Percentiles rank a stretch among this genome's conserved stretches.
phyloP scores from a whole-genome alignment of 2,888 invertebrate genomes.

The Tinea pellionella region DNA sequence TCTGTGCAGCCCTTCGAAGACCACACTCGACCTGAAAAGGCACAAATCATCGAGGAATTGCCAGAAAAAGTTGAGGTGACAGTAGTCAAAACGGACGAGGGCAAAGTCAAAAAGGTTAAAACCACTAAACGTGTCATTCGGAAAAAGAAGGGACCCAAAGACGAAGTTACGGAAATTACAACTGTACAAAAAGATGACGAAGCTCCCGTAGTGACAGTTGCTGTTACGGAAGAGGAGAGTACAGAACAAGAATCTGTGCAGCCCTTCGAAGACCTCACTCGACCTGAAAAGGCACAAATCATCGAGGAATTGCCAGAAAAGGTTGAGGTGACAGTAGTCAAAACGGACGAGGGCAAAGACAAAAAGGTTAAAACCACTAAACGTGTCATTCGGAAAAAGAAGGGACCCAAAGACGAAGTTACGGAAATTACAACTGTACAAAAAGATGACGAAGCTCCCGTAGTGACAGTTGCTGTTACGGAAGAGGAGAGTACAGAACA shows the following conservation, averaged over 20 bases:
- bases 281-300: background rate
- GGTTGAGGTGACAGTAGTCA: slow-evolving; percentile 22
- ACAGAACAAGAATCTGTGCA: slow-evolving; percentile 1
- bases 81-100: slow-evolving; percentile 26
- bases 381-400: slow-evolving; percentile 26
- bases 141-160: slow-evolving; percentile 29
- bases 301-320: slow-evolving; percentile 16
- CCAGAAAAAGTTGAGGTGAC: slow-evolving; percentile 38
- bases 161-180: slow-evolving; percentile 37
- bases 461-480: slow-evolving; percentile 25
- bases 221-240: slow-evolving; percentile 18
- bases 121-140: slow-evolving; percentile 29
- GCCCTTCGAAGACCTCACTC: slow-evolving; percentile 17
- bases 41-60: slow-evolving; percentile 25
- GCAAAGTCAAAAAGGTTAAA: slow-evolving; percentile 15
- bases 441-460: slow-evolving; percentile 39
- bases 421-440: slow-evolving; percentile 26
- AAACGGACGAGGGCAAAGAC: slow-evolving; percentile 22
- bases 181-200: slow-evolving; percentile 30
- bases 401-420: slow-evolving; percentile 20
- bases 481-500: slow-evolving; percentile 18
- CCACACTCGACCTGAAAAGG: slow-evolving; percentile 13
- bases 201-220: slow-evolving; percentile 24
- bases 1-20: slow-evolving; percentile 18
- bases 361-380: slow-evolving; percentile 32